Evolutionary conservation across 2,888 invertebrate genomes (phyloP), one percentile per base, ranked within the genome.

Genomic region (Limnephilus lunatus): DNA sequence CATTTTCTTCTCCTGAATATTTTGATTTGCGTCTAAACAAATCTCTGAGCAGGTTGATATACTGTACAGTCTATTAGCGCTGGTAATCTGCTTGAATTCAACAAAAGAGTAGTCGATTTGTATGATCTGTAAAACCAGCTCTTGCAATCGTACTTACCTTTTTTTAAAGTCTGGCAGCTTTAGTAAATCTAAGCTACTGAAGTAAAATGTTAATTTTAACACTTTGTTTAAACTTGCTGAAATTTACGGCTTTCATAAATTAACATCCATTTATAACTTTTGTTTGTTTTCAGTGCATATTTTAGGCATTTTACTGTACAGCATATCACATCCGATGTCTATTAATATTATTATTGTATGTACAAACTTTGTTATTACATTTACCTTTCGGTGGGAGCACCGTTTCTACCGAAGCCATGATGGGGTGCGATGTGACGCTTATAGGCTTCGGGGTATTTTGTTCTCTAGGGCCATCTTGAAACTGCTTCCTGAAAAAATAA

Each of bases 401-500:
- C 11, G 93, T 92, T 53, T 93, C 92, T 11, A 81, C 44, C 4
- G 81, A 15, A 14, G 81, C 19, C 1, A 90, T 81, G 44, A 91
- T 81, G 31, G 93, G 93, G 53, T 44, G 91, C n/a, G 90, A 53
- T 12, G 93, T 93, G 30, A 92, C 92, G 39, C 68, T 68, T 4
- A 91, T 85, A 48, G 93, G 89, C 32, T 89, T 92, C 5, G 32
- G 35, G 9, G 92, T 91, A 7, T n/a, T 86, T n/a, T 86, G 68
- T 14, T 35, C 32, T 44, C 80, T 81, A 3, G 92, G 91, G 9
- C 53, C 83, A 14, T 93, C 93, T 82, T 93, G 93, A 25, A 91
- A 83, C 83, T 93, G 93, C 83, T 93, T 93, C 31, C 93, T 93
- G n/a, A 90, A 92, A 91, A 35, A 81, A 80, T n/a, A 82, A 15